Evolutionary conservation across 2,113 vertebrate genomes (phyloP).

Genomic region (Glaucomys volans): DNA sequence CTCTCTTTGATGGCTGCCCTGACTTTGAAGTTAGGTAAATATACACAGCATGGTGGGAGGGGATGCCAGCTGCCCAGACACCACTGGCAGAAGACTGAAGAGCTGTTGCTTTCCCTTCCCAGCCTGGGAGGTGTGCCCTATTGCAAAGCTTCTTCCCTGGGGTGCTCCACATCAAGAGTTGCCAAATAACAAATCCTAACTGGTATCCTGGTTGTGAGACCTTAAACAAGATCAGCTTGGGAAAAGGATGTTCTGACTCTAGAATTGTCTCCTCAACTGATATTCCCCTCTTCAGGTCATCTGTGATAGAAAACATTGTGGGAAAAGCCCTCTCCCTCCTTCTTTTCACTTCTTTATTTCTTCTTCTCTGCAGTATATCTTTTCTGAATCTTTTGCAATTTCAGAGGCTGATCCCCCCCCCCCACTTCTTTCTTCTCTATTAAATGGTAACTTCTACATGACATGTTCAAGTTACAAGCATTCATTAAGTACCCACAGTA

Average conservation of each 20-base stretch:
- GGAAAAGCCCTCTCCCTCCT: background rate
- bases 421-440: constrained; percentile 18
- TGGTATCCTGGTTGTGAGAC: background rate
- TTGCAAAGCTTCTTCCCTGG: constrained; percentile 26
- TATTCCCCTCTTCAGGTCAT: background rate
- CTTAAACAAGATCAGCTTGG: background rate
- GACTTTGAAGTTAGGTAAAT: constrained; percentile 80
- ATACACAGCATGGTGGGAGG: constrained; percentile 80
- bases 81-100: constrained; percentile 75
- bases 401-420: background rate
- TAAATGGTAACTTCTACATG: background rate
- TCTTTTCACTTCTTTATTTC: background rate
- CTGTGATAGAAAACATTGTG: background rate
- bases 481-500: background rate
- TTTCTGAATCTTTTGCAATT: background rate
- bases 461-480: background rate
- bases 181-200: constrained; percentile 41
- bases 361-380: background rate
- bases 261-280: background rate
- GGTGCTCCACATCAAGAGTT: constrained; percentile 36
- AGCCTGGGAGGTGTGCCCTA: constrained; percentile 71
- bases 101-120: constrained; percentile 53
- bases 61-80: constrained; percentile 79
- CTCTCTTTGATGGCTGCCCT: constrained; percentile 79
- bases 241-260: background rate